These are phyloP conservation scores for Pterophyllum scalare DNA, from an alignment of 2,113 vertebrate species.

Conservation along the genomic window DNA sequence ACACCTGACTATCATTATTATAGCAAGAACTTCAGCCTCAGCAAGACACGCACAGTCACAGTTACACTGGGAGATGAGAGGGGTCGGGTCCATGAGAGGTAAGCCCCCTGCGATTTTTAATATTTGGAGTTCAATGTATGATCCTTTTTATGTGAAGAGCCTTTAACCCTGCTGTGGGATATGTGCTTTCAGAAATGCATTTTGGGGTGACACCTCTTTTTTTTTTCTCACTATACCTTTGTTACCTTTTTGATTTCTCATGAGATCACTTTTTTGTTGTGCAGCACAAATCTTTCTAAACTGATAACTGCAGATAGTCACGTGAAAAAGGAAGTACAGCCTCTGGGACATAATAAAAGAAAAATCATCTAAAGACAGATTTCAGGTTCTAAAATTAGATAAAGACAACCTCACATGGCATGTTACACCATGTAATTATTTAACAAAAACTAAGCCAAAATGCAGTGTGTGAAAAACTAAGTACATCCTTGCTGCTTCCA, in stretches of 20 bases:
- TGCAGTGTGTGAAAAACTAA: too few species aligned
- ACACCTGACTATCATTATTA: slow-evolving; percentile 96
- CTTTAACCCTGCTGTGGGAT: not conserved
- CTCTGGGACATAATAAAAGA: too few species aligned
- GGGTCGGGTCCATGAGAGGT: slow-evolving; percentile 97
- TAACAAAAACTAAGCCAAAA: too few species aligned
- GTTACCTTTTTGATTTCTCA: not conserved
- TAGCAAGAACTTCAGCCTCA: slow-evolving; percentile 91
- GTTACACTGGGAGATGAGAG: slow-evolving; percentile 96
- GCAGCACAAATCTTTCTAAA: not conserved
- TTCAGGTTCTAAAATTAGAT: too few species aligned
- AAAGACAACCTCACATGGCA: too few species aligned
- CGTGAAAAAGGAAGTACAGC: too few species aligned
- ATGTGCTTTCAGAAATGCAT: not conserved
- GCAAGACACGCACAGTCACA: slow-evolving; percentile 91
- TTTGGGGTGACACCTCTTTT: not conserved
- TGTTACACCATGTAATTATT: too few species aligned
- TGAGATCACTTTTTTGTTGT: not conserved
- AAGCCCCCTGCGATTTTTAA: slow-evolving; percentile 27
- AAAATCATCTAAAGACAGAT: too few species aligned
- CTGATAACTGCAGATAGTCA: too few species aligned
- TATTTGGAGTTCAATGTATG: not conserved
- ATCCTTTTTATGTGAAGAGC: not conserved
- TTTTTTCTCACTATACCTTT: not conserved
- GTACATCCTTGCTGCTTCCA: too few species aligned